phyloP scores from a whole-genome alignment of 2,797 vertebrate genomes.

The Pelodytes ibericus region DNA sequence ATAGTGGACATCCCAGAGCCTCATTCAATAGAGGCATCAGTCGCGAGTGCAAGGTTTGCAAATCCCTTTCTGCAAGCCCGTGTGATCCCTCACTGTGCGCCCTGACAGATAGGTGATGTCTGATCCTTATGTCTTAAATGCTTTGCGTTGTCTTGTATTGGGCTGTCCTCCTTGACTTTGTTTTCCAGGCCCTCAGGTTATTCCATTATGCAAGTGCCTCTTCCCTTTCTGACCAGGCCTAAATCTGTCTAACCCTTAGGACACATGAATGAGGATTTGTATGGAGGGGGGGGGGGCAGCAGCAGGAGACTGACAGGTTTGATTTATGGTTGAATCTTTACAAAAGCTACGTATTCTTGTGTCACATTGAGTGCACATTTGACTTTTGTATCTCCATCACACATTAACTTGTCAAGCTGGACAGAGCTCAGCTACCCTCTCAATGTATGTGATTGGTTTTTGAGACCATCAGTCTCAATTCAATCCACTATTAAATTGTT shows the following conservation, averaged over 20 bases:
- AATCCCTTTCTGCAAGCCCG: slow-evolving; percentile 29
- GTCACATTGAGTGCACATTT: slow-evolving; percentile 37
- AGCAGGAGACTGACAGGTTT: slow-evolving; percentile 54
- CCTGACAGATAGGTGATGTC: slow-evolving; percentile 42
- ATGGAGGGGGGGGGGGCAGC: slow-evolving; percentile 21
- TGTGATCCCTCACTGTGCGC: slow-evolving; percentile 31
- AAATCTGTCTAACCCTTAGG: slow-evolving; percentile 49
- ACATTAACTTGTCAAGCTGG: slow-evolving; percentile 46
- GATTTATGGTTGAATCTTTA: slow-evolving; percentile 50
- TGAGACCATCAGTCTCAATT: no score
- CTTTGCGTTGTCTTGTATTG: slow-evolving; percentile 35
- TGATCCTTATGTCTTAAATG: slow-evolving; percentile 36
- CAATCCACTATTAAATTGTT: no score
- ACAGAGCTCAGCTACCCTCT: slow-evolving; percentile 8
- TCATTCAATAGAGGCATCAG: slow-evolving; percentile 14
- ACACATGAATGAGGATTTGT: slow-evolving; percentile 52
- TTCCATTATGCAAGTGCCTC: slow-evolving; percentile 43
- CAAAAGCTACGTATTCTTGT: slow-evolving; percentile 52
- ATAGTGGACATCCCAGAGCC: not conserved
- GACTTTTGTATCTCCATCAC: slow-evolving; percentile 50
- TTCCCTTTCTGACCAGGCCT: slow-evolving; percentile 47
- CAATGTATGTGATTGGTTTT: no score
- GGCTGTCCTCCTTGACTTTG: slow-evolving; percentile 36
- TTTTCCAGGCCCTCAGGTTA: slow-evolving; percentile 50
- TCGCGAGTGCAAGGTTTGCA: slow-evolving; percentile 47